Percentiles rank a stretch among this genome's conserved stretches.
phyloP scores from a whole-genome alignment of 2,797 vertebrate species.

The Champsocephalus gunnari region DNA sequence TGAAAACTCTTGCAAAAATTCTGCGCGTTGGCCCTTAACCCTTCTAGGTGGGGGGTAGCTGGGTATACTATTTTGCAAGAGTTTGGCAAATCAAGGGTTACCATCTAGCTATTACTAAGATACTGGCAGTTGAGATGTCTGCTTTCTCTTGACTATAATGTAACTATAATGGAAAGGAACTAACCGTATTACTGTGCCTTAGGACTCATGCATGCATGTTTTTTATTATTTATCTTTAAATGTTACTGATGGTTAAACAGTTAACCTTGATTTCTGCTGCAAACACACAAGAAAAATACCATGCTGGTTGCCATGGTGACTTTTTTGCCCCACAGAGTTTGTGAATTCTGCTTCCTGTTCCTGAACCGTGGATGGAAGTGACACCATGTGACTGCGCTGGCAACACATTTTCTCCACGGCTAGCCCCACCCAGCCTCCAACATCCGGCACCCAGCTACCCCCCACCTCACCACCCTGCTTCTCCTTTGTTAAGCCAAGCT shows the following conservation, averaged over 20 bases:
- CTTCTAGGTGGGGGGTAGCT: not conserved
- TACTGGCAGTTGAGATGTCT: no score
- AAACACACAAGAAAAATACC: slow-evolving; percentile 23
- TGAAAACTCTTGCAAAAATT: not conserved
- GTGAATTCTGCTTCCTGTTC: slow-evolving; percentile 70
- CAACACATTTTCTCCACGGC: slow-evolving; percentile 66
- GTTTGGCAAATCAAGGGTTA: no score
- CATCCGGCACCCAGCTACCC: slow-evolving; percentile 55
- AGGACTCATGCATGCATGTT: no score
- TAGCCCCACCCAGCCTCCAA: slow-evolving; percentile 74
- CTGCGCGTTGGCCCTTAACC: not conserved
- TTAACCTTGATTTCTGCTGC: not conserved
- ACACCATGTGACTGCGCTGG: slow-evolving; percentile 69
- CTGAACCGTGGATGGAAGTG: slow-evolving; percentile 61
- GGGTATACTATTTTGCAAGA: no score
- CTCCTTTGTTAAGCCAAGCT: slow-evolving; percentile 83
- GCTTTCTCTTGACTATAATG: no score
- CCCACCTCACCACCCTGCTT: slow-evolving; percentile 68
- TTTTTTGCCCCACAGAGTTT: slow-evolving; percentile 54
- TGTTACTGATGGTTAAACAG: slow-evolving; percentile 23
- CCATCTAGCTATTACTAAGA: no score
- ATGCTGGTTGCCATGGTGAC: slow-evolving; percentile 57
- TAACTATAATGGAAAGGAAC: no score
- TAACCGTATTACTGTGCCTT: no score
- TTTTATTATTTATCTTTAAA: not conserved